Conservation (phyloP, 2,888 invertebrate genomes). For the Xanthorhoe spadicearia region DNA sequence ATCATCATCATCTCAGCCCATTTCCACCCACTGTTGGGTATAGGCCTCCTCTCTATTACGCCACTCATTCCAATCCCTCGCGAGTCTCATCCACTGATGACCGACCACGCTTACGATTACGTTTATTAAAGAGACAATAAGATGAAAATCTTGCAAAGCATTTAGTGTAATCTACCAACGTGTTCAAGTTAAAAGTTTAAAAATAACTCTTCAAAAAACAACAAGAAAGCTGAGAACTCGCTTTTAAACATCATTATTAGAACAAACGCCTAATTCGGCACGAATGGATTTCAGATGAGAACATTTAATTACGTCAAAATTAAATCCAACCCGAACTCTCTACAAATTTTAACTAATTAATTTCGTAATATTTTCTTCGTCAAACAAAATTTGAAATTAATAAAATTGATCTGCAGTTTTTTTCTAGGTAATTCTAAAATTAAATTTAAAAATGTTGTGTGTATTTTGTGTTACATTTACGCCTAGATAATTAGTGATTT, state of each 20-base stretch:
- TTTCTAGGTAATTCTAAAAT: not conserved
- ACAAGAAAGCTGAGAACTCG: not conserved
- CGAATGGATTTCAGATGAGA: constrained; percentile 10
- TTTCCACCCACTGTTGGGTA: too few relatives aligned
- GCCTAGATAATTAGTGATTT: too few relatives aligned
- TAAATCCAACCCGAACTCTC: constrained; percentile 21
- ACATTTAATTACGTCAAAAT: constrained; percentile 28
- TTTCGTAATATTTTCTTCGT: constrained; percentile 13
- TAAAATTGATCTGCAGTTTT: not conserved
- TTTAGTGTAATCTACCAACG: too few relatives aligned
- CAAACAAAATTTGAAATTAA: not conserved
- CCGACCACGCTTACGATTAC: too few relatives aligned
- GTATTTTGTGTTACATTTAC: too few relatives aligned
- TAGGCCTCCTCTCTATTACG: too few relatives aligned
- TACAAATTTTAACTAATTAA: constrained; percentile 16
- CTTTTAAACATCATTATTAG: not conserved
- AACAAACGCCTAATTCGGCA: not conserved
- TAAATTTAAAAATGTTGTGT: too few relatives aligned
- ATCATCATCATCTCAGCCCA: too few relatives aligned
- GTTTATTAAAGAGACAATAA: too few relatives aligned
- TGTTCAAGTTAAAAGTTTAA: not conserved
- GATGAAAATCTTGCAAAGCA: too few relatives aligned
- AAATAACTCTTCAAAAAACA: not conserved
- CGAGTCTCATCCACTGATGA: too few relatives aligned
- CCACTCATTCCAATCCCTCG: too few relatives aligned